These are phyloP conservation scores for Acipenser oxyrinchus DNA, from an alignment of 2,797 vertebrate genomes.

Conservation along the genomic window DNA sequence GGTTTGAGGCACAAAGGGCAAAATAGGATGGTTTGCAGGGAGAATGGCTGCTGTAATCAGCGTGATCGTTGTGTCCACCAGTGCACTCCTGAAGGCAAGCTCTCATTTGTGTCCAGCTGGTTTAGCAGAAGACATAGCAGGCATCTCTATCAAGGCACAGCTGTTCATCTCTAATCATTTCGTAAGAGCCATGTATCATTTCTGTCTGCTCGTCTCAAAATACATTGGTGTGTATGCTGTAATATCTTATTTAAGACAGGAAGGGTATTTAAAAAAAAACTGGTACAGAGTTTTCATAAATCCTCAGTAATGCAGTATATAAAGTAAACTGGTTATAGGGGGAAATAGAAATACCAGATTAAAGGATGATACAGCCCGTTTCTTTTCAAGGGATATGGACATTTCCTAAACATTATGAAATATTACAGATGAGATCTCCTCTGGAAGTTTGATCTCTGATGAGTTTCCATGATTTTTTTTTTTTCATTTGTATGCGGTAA, in stretches of 20 bases:
- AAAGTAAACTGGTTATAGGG: slow-evolving; percentile 16
- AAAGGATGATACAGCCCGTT: neutral
- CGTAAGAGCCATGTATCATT: slow-evolving; percentile 50
- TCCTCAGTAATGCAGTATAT: slow-evolving; percentile 5
- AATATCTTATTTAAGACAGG: slow-evolving; percentile 46
- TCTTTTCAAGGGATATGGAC: neutral
- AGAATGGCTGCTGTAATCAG: slow-evolving; percentile 27
- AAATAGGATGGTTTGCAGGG: slow-evolving; percentile 7
- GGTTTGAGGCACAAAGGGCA: too few relatives aligned
- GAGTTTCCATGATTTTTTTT: neutral
- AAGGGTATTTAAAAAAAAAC: slow-evolving; percentile 41
- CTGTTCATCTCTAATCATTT: slow-evolving; percentile 52
- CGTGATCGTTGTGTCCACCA: slow-evolving; percentile 29
- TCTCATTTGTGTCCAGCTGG: slow-evolving; percentile 53
- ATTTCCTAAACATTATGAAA: too few relatives aligned
- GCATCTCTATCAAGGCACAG: slow-evolving; percentile 39
- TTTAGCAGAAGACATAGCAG: slow-evolving; percentile 48
- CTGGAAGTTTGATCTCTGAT: neutral
- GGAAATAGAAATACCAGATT: slow-evolving; percentile 13
- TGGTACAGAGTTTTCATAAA: slow-evolving; percentile 24
- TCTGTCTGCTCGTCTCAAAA: slow-evolving; percentile 41
- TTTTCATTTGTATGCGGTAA: neutral
- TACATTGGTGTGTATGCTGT: slow-evolving; percentile 27
- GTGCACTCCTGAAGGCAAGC: slow-evolving; percentile 30
- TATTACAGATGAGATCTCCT: too few relatives aligned